These are phyloP conservation scores for Callionymus lyra DNA, from an alignment of 2,113 vertebrate species.

Conservation along the genomic window DNA sequence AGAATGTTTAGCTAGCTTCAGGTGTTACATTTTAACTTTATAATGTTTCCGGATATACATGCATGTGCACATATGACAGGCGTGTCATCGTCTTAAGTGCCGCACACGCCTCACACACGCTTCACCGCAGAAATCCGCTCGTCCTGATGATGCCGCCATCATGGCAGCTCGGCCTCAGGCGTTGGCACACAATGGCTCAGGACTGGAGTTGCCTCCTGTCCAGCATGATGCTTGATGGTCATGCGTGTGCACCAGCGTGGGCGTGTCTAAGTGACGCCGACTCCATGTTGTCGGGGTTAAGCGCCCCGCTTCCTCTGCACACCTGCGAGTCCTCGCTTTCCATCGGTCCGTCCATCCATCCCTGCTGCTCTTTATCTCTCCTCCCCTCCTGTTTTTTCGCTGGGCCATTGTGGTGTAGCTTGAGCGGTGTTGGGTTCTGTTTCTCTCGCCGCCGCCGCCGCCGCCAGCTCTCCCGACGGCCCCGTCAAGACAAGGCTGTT, in stretches of 20 bases:
- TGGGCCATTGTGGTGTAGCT: conserved; percentile 79
- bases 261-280: conserved; percentile 13
- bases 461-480: conserved; percentile 72
- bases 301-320: conserved; percentile 74
- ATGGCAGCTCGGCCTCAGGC: conserved; percentile 57
- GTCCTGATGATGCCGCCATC: conserved; percentile 53
- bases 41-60: conserved; percentile 1
- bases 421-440: conserved; percentile 76
- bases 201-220: conserved; percentile 75
- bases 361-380: conserved; percentile 40
- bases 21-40: too few relatives aligned
- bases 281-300: conserved; percentile 61
- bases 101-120: conserved; percentile 49
- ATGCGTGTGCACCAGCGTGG: conserved; percentile 14
- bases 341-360: conserved; percentile 38
- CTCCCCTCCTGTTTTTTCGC: conserved; percentile 37
- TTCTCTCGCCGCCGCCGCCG: conserved; percentile 71
- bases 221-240: conserved; percentile 54
- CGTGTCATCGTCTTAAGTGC: conserved; percentile 43
- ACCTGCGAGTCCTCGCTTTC: conserved; percentile 74
- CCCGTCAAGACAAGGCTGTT: conserved; percentile 86
- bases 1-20: too few relatives aligned
- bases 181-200: conserved; percentile 64
- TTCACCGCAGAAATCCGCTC: conserved; percentile 49
- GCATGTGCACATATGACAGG: conserved; percentile 40